Percentiles rank a stretch among this genome's conserved stretches.
Conservation (phyloP, 2,888 invertebrate genomes). For the Thera britannica region DNA sequence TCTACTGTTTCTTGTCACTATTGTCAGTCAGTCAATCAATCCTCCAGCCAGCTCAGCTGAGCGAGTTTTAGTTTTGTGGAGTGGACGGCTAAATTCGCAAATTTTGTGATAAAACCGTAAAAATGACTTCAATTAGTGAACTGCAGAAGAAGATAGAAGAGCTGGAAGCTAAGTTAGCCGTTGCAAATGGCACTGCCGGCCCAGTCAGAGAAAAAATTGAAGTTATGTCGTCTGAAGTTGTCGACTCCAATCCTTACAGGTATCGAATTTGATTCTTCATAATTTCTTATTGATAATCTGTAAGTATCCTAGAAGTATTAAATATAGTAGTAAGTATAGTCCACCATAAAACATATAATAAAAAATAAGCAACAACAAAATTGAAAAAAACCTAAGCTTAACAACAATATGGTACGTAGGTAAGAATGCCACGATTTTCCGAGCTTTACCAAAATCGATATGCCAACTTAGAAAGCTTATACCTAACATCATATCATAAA, state of each 20-base stretch:
- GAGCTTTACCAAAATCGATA: too few species aligned
- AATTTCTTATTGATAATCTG: background rate
- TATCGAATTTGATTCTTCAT: constrained; percentile 60
- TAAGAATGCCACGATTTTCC: constrained; percentile 1
- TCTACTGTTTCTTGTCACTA: too few species aligned
- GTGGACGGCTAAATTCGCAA: background rate
- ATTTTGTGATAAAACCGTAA: constrained; percentile 48
- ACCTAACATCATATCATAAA: too few species aligned
- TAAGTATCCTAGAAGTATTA: background rate
- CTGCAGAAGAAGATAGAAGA: constrained; percentile 86
- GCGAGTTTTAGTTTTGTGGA: background rate
- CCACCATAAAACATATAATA: background rate
- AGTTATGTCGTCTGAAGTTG: constrained; percentile 97
- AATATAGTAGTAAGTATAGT: background rate
- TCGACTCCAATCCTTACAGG: constrained; percentile 99
- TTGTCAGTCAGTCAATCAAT: too few species aligned
- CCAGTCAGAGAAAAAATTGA: constrained; percentile 90
- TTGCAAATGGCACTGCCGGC: constrained; percentile 67
- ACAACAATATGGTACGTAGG: constrained; percentile 20
- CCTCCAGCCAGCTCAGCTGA: too few species aligned
- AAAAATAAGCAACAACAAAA: too few species aligned
- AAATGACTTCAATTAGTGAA: constrained; percentile 86
- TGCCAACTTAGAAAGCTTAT: too few species aligned
- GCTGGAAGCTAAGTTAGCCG: constrained; percentile 87
- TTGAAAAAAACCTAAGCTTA: background rate